Base-by-base conservation (phyloP, 1,140 invertebrate species). In the Marisa cornuarietis region DNA sequence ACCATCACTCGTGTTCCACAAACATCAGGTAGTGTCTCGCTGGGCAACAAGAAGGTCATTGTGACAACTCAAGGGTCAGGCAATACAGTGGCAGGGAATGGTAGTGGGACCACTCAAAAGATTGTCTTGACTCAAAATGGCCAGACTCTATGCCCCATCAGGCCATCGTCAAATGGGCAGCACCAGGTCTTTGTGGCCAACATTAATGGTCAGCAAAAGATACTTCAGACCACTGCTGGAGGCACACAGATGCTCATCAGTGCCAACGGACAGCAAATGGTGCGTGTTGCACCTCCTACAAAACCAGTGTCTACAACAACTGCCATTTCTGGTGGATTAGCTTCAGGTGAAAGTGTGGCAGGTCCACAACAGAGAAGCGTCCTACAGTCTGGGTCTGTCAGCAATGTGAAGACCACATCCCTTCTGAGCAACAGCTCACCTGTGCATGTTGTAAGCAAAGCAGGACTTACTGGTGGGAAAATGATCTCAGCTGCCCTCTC, bases 391-490 rank as follows among this genome's bases (percentile, higher is more conserved):
- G n/a, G 54, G 0, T 76, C 74, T 24, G 24, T 63, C 3, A 63
- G 62, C 49, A 61, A 65, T 18, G 24, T 76, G 31, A 22, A 20
- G 20, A 11, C 61, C 13, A 51, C 51, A 58, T 14, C 26, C 16
- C 74, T 10, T 18, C 69, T 61, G 62, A 52, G 68, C 52, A 69
- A 72, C n/a, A 75, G 76, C 51, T 83, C 83, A 26, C 78, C 82
- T 18, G 51, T 84, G 61, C 82, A 83, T 69, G 52, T 85, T 31
- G 61, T 86, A 62, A 82, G 63, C 73, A 77, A 83, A 63, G 42
- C 71, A 16, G 73, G 80, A 24, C 68, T 83, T 20, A 49, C 78
- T 0, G 80, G 76, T 24, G 76, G 78, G 22, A 80, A 81, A 20
- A 58, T 83, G 13, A 80, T 81, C 22, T 61, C 79, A 24, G 80